Evolutionary conservation across 2,888 invertebrate species (phyloP).

Genomic region (Pterostichus madidus): DNA sequence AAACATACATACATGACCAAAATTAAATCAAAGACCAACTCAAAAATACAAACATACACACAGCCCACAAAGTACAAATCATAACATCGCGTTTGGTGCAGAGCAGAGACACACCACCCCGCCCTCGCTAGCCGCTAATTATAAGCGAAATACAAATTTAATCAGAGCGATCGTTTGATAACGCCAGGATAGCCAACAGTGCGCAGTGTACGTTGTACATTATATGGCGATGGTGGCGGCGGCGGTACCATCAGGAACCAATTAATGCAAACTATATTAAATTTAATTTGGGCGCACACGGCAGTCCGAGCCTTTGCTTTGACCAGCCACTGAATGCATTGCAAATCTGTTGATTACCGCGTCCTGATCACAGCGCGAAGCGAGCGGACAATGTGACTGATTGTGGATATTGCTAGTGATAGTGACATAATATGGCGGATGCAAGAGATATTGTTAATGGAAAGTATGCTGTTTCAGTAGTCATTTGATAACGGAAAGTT

Average conservation of each 20-base stretch:
- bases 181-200: not conserved
- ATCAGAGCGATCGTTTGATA: slow-evolving; percentile 58
- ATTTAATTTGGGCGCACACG: slow-evolving; percentile 73
- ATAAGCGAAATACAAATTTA: slow-evolving; percentile 55
- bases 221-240: slow-evolving; percentile 25
- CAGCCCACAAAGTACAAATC: too few relatives aligned
- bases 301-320: slow-evolving; percentile 72
- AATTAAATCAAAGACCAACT: too few relatives aligned
- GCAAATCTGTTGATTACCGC: slow-evolving; percentile 73
- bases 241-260: slow-evolving; percentile 71
- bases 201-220: slow-evolving; percentile 43
- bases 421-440: too few relatives aligned
- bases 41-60: too few relatives aligned
- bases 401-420: not conserved
- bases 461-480: too few relatives aligned
- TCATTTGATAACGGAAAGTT: too few relatives aligned
- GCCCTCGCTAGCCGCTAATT: slow-evolving; percentile 6
- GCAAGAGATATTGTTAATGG: too few relatives aligned
- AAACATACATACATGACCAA: too few relatives aligned
- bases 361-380: slow-evolving; percentile 12
- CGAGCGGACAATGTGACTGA: slow-evolving; percentile 51
- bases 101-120: too few relatives aligned
- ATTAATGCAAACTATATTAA: slow-evolving; percentile 75
- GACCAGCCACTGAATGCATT: slow-evolving; percentile 73
- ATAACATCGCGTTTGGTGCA: too few relatives aligned